Base-by-base conservation (phyloP, 2,888 invertebrate genomes). In the Spatulosminthurus flaviceps region DNA sequence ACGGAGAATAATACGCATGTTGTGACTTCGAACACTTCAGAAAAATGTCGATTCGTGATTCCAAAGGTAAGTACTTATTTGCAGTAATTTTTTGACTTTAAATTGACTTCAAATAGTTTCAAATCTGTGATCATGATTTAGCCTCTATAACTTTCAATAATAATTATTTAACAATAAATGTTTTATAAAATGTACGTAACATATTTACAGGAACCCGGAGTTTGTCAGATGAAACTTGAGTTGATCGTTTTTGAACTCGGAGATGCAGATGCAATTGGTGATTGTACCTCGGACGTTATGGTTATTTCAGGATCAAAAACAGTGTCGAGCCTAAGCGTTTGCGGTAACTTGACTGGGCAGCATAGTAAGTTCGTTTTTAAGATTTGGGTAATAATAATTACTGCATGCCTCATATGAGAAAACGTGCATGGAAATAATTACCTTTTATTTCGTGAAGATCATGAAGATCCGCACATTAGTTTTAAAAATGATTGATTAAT, bases 1-100 rank as follows among this genome's bases (percentile, higher is more conserved):
- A 43, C 72, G 24, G 72, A 72, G 51, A 72, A 72, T 72, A 21
- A 13, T 4, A 74, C 61, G 1, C 61, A 61, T 22, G 28, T 74
- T 43, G 72, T 72, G 1, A 29, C 29, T 7, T 72, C 72, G 22
- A 72, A 72, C 26, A 43, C 51, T 16, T 72, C 72, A 9, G 51
- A 72, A 1, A 72, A 72, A 51, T 72, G 72, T 22, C 22, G 72
- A 51, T 72, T 72, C 26, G 51, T 72, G 16, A 72, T 72, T n/a
- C 51, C 72, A 43, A 43, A 26, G 72, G 61, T 74, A 74, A 16
- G 24, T 73, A 21, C 9, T 29, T 13, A 2, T 51, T 28, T 24
- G n/a, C n/a, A n/a, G n/a, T n/a, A 34, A 71, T 13, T 28, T 43
- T 22, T 43, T 43, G 21, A 22, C 24, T 22, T 41, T 42, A 28